phyloP scores from a whole-genome alignment of 2,113 vertebrate genomes.

The Regulus satrapa region DNA sequence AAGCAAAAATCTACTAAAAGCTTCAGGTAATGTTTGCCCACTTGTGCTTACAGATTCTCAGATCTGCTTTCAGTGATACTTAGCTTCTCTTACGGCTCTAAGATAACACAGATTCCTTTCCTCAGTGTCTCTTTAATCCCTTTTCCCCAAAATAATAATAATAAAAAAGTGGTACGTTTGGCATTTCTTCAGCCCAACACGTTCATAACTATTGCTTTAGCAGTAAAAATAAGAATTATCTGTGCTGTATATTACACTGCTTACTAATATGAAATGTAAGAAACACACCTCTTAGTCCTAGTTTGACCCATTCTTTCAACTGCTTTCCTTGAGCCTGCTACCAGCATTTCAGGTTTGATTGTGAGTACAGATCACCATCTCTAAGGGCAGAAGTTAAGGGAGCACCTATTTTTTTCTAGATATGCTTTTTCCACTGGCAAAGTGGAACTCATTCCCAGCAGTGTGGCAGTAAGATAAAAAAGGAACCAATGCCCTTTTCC shows the following conservation, averaged over 20 bases:
- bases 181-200: constrained; percentile 56
- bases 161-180: constrained; percentile 10
- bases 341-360: not conserved
- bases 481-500: not conserved
- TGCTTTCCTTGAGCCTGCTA: not conserved
- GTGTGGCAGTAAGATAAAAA: not conserved
- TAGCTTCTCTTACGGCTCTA: not conserved
- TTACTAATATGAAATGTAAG: constrained; percentile 43
- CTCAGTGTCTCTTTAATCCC: constrained; percentile 31
- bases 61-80: not conserved
- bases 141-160: constrained; percentile 26
- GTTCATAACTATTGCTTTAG: constrained; percentile 26
- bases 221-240: constrained; percentile 44
- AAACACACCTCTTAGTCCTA: not conserved
- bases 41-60: not conserved
- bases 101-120: not conserved
- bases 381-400: not conserved
- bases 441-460: constrained; percentile 26
- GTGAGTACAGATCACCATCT: not conserved
- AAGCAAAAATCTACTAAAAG: constrained; percentile 21
- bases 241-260: constrained; percentile 8
- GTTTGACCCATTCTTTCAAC: not conserved
- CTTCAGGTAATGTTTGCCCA: not conserved
- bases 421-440: constrained; percentile 18
- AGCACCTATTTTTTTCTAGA: constrained; percentile 7